Evolutionary conservation across 2,888 invertebrate genomes (phyloP), one percentile per base, ranked within the genome.

Genomic region (Marasmarcha lunaedactyla): DNA sequence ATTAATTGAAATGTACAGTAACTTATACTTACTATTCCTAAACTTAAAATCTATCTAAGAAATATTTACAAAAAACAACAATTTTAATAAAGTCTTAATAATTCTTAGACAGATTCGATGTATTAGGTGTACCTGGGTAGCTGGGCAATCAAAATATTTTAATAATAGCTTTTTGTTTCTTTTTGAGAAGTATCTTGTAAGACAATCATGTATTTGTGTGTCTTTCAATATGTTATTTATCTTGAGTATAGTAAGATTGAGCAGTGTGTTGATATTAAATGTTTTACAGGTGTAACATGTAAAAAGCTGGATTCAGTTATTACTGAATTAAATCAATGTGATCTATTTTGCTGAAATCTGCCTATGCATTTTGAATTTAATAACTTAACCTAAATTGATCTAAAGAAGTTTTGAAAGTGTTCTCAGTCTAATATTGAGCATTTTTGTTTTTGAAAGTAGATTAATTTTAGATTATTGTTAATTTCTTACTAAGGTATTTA

Each of bases 401-500:
- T 20, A 20, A 20, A 20, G 10, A 30, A 7, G 11, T 4, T 30
- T n/a, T 30, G 9, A 40, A 55, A 51, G 47, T 46, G 46, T 44
- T 52, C 47, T 49, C 45, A 45, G 42, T 55, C 54, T 60, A 59
- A 68, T 71, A 63, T 63, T 60, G 61, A 64, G 74, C 74, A 76
- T 77, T 76, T 77, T 68, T 62, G 62, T 74, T 63, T 63, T 30
- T n/a, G 11, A 11, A n/a, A n/a, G 11, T 30, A 30, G 30, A n/a
- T 30, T 30, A 30, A 30, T 66, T 61, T 68, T 71, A 74, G 69
- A 62, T 57, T 73, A 72, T 71, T 69, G 67, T 76, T 77, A 73
- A 70, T 66, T 50, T 76, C 71, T 72, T 68, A 57, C 59, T 79
- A 81, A 83, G 81, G 69, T 83, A 83, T 83, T 83, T 83, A 83